phyloP scores from a whole-genome alignment of 2,113 vertebrate genomes.

The Semnopithecus entellus region DNA sequence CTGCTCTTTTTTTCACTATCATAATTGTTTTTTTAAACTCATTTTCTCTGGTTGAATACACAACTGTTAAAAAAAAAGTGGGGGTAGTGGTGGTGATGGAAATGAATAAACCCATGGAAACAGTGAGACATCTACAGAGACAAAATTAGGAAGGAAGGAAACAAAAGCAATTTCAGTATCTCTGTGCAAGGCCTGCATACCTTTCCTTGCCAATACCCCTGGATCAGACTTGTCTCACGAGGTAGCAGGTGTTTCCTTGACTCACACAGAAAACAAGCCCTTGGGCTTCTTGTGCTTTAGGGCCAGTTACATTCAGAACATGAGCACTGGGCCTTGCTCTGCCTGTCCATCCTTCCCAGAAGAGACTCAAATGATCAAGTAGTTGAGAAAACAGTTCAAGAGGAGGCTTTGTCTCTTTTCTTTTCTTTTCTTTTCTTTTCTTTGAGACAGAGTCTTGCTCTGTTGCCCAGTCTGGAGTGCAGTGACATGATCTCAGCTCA shows the following conservation, averaged over 20 bases:
- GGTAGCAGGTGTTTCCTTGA: conserved; percentile 61
- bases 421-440: too few species aligned
- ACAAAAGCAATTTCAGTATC: conserved; percentile 48
- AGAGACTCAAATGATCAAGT: conserved; percentile 8
- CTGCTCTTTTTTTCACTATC: background rate
- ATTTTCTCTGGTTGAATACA: conserved; percentile 73
- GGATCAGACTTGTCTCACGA: background rate
- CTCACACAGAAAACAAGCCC: conserved; percentile 24
- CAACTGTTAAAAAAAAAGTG: background rate
- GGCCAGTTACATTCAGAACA: background rate
- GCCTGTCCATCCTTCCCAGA: background rate
- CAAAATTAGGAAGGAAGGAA: conserved; percentile 68
- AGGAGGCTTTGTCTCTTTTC: background rate
- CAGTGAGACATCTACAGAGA: conserved; percentile 28
- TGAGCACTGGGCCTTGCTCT: background rate
- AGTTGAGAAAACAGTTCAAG: background rate
- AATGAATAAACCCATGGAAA: conserved; percentile 61
- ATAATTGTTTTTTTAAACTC: conserved; percentile 70
- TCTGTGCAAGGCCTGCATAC: background rate
- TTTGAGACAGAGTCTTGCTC: too few species aligned
- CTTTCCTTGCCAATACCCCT: conserved; percentile 26
- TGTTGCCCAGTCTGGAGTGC: too few species aligned
- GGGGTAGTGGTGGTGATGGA: background rate
- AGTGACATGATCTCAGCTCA: too few species aligned
- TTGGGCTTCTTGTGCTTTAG: background rate